phyloP scores from a whole-genome alignment of 2,113 vertebrate species.

The Datnioides undecimradiatus region DNA sequence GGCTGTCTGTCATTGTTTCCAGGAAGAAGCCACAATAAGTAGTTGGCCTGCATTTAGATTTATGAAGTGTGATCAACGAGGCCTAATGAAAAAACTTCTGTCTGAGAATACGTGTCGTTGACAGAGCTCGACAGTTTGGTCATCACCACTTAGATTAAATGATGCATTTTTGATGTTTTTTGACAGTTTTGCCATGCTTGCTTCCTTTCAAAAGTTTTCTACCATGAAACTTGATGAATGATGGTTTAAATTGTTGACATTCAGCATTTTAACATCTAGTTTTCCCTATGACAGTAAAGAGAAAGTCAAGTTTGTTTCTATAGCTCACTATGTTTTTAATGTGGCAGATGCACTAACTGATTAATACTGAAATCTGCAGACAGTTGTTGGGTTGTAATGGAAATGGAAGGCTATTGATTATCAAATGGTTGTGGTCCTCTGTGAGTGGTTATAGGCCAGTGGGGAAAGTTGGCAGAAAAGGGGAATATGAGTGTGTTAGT shows the following conservation, averaged over 20 bases:
- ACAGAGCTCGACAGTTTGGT: slow-evolving; percentile 31
- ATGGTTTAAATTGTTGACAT: background rate
- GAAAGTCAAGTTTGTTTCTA: background rate
- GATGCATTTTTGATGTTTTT: background rate
- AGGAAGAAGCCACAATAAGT: slow-evolving; percentile 17
- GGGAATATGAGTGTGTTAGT: slow-evolving; percentile 5
- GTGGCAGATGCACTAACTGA: background rate
- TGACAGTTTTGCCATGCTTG: background rate
- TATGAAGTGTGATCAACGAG: slow-evolving; percentile 30
- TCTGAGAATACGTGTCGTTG: slow-evolving; percentile 21
- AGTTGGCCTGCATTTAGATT: slow-evolving; percentile 17
- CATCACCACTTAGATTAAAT: background rate
- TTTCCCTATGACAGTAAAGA: slow-evolving; percentile 19
- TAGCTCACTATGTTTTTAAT: slow-evolving; percentile 2
- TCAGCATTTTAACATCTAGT: background rate
- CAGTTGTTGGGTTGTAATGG: slow-evolving; percentile 22
- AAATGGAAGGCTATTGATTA: slow-evolving; percentile 62
- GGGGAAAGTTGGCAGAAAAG: slow-evolving; percentile 7
- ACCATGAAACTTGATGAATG: background rate
- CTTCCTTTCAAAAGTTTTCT: background rate
- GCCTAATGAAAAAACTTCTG: slow-evolving; percentile 11
- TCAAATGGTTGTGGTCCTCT: slow-evolving; percentile 36
- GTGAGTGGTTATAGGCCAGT: slow-evolving; percentile 10
- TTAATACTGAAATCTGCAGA: background rate
- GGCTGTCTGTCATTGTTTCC: slow-evolving; percentile 24